Evolutionary conservation across 2,888 invertebrate genomes (phyloP), one percentile per base, ranked within the genome.

Genomic region (Corbicula japonica): DNA sequence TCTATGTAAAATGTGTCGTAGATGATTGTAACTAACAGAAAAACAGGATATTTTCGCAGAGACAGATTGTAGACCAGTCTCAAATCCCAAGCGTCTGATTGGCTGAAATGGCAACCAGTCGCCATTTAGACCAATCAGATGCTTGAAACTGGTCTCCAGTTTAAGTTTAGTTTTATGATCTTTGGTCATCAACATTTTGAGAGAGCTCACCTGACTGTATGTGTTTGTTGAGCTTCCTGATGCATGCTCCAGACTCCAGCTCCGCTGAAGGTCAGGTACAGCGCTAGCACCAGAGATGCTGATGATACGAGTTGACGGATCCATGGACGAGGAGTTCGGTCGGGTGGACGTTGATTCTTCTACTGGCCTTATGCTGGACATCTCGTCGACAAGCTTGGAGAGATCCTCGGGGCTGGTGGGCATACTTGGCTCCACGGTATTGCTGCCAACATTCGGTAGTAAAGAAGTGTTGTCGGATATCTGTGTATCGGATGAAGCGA

Each of bases 401-500:
- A 85, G 56, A 58, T 84, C 85, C 48, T 86, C 86, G 0, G 83
- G 84, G 41, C 83, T 85, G 8, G 73, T 54, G 18, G 75, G 80
- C 10, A 77, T 76, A 52, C 84, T 82, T 15, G 46, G 62, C 26
- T 79, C 86, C 48, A 63, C 72, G 46, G 83, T 84, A 71, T 85
- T 87, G 63, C 89, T 89, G 0, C 89, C 88, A 1, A 89, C 84
- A 62, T 88, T 87, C 10, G 89, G 88, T 3, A 84, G 56, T 80
- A 89, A 72, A 5, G 89, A 89, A 0, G 87, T 89, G 71, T 89
- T 87, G 75, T 88, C 88, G 0, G 87, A 85, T 48, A 80, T 83
- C 23, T 85, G 82, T 0, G 87, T 87, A 10, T 85, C 85, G 1
- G 86, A 83, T 6, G 83, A 84, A 21, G 77, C 80, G 21, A 86